Evolutionary conservation across 37 sponge, comb jelly and placozoan genomes (phyloP).

Genomic region (Halichondria panicea): DNA sequence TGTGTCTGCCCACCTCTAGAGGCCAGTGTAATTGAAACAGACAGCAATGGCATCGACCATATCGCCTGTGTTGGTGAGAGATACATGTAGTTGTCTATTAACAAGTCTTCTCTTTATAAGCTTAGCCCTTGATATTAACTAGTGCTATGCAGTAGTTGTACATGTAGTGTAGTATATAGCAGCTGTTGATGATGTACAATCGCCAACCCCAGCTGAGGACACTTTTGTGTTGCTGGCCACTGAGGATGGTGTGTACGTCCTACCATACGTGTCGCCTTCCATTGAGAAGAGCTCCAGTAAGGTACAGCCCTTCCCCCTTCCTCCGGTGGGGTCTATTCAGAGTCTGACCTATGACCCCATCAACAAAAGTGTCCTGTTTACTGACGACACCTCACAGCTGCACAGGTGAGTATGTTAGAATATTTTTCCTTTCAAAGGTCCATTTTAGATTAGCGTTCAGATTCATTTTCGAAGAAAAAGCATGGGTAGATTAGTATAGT

Average conservation of each 20-base stretch:
- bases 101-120: too few relatives aligned
- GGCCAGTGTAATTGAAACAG: neutral
- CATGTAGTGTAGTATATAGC: too few relatives aligned
- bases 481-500: too few relatives aligned
- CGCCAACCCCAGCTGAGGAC: neutral
- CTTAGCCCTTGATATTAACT: too few relatives aligned
- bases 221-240: constrained; percentile 25
- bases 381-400: constrained; percentile 5
- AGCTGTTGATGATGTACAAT: neutral
- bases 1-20: constrained; percentile 7
- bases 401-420: neutral
- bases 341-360: constrained; percentile 41
- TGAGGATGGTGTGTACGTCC: constrained; percentile 3
- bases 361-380: constrained; percentile 38
- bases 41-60: neutral
- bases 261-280: constrained; percentile 1
- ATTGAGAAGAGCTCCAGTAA: neutral
- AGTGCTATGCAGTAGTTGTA: neutral
- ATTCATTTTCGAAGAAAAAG: too few relatives aligned
- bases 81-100: neutral
- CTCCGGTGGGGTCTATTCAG: neutral
- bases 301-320: constrained; percentile 11
- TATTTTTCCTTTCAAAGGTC: too few relatives aligned
- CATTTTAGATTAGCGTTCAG: too few relatives aligned
- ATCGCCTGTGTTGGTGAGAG: neutral